A percentile compares a stretch with the other conserved stretches of the same genome.
phyloP scores from a whole-genome alignment of 2,888 invertebrate genomes.

The Rhorus exstirpatorius region DNA sequence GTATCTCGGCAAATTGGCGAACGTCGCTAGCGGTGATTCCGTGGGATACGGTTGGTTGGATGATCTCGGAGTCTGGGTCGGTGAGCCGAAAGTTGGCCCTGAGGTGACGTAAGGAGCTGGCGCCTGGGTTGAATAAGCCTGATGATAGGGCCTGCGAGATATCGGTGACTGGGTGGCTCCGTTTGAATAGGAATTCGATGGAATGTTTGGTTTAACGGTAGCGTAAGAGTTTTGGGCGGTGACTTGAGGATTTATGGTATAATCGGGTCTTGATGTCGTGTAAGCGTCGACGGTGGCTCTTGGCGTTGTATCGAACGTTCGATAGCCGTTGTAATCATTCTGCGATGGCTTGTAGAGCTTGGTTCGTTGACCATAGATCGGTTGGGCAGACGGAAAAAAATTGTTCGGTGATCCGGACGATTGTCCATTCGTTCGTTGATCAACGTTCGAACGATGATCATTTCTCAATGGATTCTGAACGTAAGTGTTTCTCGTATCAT shows the following conservation, averaged over 20 bases:
- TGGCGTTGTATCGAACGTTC: slow-evolving; percentile 63
- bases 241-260: slow-evolving; percentile 33
- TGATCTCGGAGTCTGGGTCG: slow-evolving; percentile 66
- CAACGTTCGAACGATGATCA: slow-evolving; percentile 21
- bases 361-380: slow-evolving; percentile 80
- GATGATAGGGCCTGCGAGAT: slow-evolving; percentile 63
- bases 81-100: slow-evolving; percentile 32
- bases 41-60: slow-evolving; percentile 36
- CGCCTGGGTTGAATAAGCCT: slow-evolving; percentile 60
- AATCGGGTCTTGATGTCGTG: slow-evolving; percentile 70
- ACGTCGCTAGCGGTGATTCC: slow-evolving; percentile 34
- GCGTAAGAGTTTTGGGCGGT: slow-evolving; percentile 55
- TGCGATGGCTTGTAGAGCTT: slow-evolving; percentile 78
- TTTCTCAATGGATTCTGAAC: slow-evolving; percentile 23
- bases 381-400: slow-evolving; percentile 57
- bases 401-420: slow-evolving; percentile 24
- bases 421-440: slow-evolving; percentile 3
- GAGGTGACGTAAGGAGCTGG: slow-evolving; percentile 63
- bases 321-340: slow-evolving; percentile 71
- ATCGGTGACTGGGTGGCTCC: slow-evolving; percentile 44
- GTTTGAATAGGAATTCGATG: slow-evolving; percentile 32
- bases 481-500: background rate
- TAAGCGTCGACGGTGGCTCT: slow-evolving; percentile 58
- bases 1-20: slow-evolving; percentile 77
- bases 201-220: slow-evolving; percentile 63